Evolutionary conservation across 2,888 invertebrate species (phyloP), one percentile per base, ranked within the genome.

Genomic region (Cataglyphis rosenhaueri): DNA sequence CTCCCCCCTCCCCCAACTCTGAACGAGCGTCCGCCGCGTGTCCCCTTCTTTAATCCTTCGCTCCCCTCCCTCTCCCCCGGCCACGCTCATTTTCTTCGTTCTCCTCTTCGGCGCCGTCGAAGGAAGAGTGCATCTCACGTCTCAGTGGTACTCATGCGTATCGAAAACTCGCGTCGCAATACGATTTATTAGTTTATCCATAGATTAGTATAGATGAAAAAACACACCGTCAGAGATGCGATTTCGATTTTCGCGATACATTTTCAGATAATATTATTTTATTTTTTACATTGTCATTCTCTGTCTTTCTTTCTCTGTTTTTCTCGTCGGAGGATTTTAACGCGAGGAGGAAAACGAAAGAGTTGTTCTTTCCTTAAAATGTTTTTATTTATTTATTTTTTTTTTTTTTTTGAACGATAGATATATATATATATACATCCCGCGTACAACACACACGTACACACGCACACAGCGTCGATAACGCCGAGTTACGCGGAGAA

Each of bases 111-210:
- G 41, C 38, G 44, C 4, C 44, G 12, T 18, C 71, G 32, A 71
- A 61, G 32, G 52, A 68, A 44, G 78, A 79, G 78, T 41, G 44
- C 73, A 44, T 59, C 44, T 73, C 32, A 32, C 32, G 32, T 21
- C 21, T 32, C 87, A 87, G 87, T 84, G 85, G 84, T 87, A 87
- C 87, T 88, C 88, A 86, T 82, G 32, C 75, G n/a, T 32, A 10
- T n/a, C 4, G n/a, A 10, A 21, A 21, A 21, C 62, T 62, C n/a
- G n/a, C 10, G 10, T 8, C 9, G 8, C 35, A 18, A 75, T n/a
- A 73, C 6, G n/a, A 18, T 18, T 35, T 70, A 8, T 35, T n/a
- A 2, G 10, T 21, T 71, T 6, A 21, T 55, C 15, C 18, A 8
- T 10, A 10, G 38, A 18, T 10, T 6, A 3, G 25, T 25, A 25